Evolutionary conservation across 2,797 vertebrate genomes (phyloP).

Genomic region (Nyctibius grandis): DNA sequence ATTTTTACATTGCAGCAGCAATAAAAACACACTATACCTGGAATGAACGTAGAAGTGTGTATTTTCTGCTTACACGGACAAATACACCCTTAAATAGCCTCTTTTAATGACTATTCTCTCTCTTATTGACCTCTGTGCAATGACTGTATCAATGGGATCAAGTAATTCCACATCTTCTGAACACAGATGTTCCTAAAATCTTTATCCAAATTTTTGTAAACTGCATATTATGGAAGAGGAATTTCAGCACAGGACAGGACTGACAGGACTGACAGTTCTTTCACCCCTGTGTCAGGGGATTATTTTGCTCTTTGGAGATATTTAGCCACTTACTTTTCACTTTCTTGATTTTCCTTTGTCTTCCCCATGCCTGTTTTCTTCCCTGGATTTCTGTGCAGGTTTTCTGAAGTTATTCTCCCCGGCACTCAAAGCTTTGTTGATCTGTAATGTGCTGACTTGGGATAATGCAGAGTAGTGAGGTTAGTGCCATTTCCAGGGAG

Average conservation of each 20-base stretch:
- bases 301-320: neutral
- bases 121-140: neutral
- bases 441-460: neutral
- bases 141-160: neutral
- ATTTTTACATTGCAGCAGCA: neutral
- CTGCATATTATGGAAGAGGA: neutral
- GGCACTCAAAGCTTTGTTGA: neutral
- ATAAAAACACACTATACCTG: neutral
- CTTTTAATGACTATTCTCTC: neutral
- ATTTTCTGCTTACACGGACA: neutral
- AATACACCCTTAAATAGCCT: neutral
- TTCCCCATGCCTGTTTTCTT: neutral
- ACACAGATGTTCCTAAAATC: neutral
- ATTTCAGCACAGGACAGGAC: neutral
- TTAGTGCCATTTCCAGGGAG: neutral
- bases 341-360: neutral
- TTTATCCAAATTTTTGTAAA: neutral
- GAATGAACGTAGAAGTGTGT: neutral
- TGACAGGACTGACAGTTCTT: neutral
- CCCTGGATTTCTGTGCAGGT: neutral
- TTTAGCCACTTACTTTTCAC: neutral
- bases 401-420: neutral
- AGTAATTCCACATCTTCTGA: neutral
- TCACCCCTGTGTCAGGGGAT: neutral
- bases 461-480: neutral